Evolutionary conservation across 2,888 invertebrate species (phyloP).

Genomic region (Anorthoa munda): DNA sequence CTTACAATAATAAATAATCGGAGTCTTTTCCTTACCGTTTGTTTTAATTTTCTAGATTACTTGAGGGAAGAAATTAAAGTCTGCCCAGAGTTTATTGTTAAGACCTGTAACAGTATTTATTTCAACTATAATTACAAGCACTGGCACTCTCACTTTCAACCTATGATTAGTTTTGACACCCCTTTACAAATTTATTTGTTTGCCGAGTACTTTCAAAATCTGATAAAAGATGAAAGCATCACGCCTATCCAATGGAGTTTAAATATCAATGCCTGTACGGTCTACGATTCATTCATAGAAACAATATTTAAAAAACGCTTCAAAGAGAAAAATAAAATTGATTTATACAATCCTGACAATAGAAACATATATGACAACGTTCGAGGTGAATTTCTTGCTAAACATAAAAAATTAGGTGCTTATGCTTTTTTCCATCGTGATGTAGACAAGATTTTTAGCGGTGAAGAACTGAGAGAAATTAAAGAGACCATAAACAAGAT

Average conservation of each 20-base stretch:
- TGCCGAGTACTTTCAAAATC: conserved; percentile 38
- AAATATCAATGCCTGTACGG: conserved; percentile 44
- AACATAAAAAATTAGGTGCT: conserved; percentile 49
- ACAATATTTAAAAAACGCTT: conserved; percentile 48
- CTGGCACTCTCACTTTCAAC: neutral
- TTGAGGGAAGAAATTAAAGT: conserved; percentile 14
- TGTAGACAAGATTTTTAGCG: no score
- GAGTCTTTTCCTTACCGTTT: conserved; percentile 18
- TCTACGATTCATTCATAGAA: conserved; percentile 54
- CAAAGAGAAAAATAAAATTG: conserved; percentile 53
- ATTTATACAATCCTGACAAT: conserved; percentile 41
- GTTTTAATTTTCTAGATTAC: conserved; percentile 21
- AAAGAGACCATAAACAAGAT: no score
- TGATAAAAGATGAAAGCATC: conserved; percentile 13
- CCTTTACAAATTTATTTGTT: conserved; percentile 52
- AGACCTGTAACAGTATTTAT: conserved; percentile 6
- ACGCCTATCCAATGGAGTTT: conserved; percentile 42
- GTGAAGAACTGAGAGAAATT: no score
- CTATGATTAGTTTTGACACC: conserved; percentile 15
- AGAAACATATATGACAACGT: conserved; percentile 25
- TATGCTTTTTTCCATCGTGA: conserved; percentile 37
- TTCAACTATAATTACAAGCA: neutral
- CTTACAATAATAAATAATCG: neutral
- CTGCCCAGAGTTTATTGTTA: neutral
- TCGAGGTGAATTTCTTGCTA: conserved; percentile 12